Percentiles rank a stretch among this genome's conserved stretches.
Conservation (phyloP, 2,113 vertebrate species). For the Apodemus speciosus region DNA sequence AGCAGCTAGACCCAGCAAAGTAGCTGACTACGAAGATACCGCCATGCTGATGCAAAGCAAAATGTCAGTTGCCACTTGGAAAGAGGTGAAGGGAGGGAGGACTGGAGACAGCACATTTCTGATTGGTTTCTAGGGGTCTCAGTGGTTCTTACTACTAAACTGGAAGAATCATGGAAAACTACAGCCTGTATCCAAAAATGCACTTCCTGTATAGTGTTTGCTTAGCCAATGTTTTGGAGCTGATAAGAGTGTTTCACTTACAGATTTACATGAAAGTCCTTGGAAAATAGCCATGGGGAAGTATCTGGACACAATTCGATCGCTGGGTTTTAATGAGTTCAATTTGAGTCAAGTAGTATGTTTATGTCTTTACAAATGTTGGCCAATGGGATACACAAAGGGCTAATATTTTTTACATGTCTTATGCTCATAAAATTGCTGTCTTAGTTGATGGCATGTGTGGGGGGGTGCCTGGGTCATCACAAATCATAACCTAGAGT, state of each 20-base stretch:
- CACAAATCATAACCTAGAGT: slow-evolving; percentile 45
- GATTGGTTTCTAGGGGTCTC: slow-evolving; percentile 19
- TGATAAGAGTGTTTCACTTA: slow-evolving; percentile 55
- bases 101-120: background rate
- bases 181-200: background rate
- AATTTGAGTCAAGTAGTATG: slow-evolving; percentile 47
- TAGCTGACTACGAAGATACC: background rate
- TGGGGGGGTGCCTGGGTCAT: background rate
- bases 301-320: slow-evolving; percentile 26
- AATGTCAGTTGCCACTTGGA: slow-evolving; percentile 1
- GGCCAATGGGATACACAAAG: slow-evolving; percentile 28
- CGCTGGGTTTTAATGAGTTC: slow-evolving; percentile 65
- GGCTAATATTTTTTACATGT: slow-evolving; percentile 45
- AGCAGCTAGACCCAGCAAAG: background rate
- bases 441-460: background rate
- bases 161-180: slow-evolving; percentile 51
- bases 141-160: slow-evolving; percentile 21
- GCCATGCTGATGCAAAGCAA: background rate
- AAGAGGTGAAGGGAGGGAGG: background rate
- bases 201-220: slow-evolving; percentile 20
- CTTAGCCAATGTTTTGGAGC: slow-evolving; percentile 42
- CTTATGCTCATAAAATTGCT: slow-evolving; percentile 35
- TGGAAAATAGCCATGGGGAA: slow-evolving; percentile 39
- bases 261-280: slow-evolving; percentile 53
- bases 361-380: slow-evolving; percentile 57